Base-by-base conservation (phyloP, 2,797 vertebrate genomes). In the Adrianichthys oophorus region DNA sequence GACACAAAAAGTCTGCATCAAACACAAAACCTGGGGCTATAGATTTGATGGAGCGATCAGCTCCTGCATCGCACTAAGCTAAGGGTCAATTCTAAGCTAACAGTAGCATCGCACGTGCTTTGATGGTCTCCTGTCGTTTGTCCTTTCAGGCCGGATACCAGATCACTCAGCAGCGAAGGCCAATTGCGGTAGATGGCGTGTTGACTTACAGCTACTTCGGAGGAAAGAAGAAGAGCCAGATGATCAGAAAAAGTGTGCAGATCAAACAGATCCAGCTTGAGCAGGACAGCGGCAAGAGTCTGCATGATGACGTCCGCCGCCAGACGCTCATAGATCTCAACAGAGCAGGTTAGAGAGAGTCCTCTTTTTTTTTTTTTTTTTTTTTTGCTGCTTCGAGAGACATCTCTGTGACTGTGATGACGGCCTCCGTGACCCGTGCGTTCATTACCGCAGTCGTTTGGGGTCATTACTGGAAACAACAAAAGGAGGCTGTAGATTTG, bases 241-340 rank as follows among this genome's bases (percentile, higher is more conserved):
- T 95, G 76, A 63, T 92, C 62, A 91, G 82, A 59, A 97, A 90
- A 89, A 91, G 73, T 0, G 94, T 93, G 54, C 89, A 79, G 58
- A 92, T 99, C 76, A 98, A 94, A 80, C 97, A 98, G 91, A 94
- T 99, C 74, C 98, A 99, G 84, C 82, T 99, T 89, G 98, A 99
- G 81, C 98, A 99, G 85, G 98, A 99, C 92, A 99, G 98, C 15
- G 98, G 98, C 74, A 99, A 98, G 83, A 99, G 96, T 83, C 94
- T 99, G 44, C 97, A 97, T 0, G 95, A 99, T 37, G 94, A 94
- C 58, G 54, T 80, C 68, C 91, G 80, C 56, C 87, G 87, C 52
- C 96, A 96, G 86, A 98, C 95, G 0, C 94, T 99, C 1, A 85
- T 99, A 61, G 97, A 99, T 82, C 90, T 99, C 78, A 99, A 99